phyloP scores from a whole-genome alignment of 2,113 vertebrate species.

The Vireo altiloquus region DNA sequence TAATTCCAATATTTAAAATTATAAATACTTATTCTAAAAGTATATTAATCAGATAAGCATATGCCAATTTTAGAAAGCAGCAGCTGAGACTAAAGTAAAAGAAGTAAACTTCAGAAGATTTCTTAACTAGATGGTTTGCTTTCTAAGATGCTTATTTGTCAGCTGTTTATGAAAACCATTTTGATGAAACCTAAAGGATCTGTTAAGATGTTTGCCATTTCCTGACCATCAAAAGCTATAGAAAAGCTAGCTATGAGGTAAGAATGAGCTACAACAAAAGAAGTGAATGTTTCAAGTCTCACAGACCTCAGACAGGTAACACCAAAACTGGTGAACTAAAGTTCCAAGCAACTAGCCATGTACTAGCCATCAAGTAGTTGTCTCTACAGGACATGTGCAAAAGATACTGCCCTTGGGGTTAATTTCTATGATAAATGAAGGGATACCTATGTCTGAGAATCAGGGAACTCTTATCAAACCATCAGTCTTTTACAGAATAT shows the following conservation, averaged over 20 bases:
- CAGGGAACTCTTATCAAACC: rapidly evolving
- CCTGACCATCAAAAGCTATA: not conserved
- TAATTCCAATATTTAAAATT: not conserved
- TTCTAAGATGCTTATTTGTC: not conserved
- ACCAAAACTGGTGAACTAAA: not conserved
- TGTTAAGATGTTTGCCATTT: not conserved
- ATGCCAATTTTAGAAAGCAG: not conserved
- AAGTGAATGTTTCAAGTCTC: not conserved
- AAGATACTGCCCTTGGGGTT: not conserved
- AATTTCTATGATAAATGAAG: not conserved
- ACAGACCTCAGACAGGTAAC: not conserved
- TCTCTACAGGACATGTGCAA: not conserved
- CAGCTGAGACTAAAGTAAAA: not conserved
- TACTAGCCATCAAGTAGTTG: not conserved
- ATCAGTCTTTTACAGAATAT: not conserved
- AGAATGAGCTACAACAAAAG: not conserved
- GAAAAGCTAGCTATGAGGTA: not conserved
- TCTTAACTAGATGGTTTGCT: not conserved
- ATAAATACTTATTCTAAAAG: not conserved
- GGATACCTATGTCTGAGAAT: not conserved
- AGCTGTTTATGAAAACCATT: not conserved
- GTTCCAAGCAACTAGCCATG: not conserved
- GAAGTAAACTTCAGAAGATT: not conserved
- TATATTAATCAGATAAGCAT: not conserved
- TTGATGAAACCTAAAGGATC: not conserved